Evolutionary conservation across 2,797 vertebrate species (phyloP).

Genomic region (Myotis findleyi): DNA sequence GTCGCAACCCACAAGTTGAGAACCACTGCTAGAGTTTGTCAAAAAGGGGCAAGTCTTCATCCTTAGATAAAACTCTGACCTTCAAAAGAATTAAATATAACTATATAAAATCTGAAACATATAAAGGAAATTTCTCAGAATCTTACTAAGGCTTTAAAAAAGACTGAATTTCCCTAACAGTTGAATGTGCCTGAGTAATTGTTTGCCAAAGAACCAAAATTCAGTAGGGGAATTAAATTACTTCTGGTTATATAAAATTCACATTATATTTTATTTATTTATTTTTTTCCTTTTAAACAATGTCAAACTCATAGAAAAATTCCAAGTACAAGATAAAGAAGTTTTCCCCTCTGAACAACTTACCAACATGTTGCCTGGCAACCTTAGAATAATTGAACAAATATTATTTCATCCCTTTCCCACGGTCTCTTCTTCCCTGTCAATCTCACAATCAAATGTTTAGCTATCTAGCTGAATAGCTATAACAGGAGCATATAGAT

Average conservation of each 20-base stretch:
- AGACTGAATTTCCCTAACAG: neutral
- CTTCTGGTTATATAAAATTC: neutral
- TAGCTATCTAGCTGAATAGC: neutral
- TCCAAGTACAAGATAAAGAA: neutral
- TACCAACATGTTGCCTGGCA: neutral
- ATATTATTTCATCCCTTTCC: neutral
- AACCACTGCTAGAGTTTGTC: neutral
- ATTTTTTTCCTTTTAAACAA: conserved; percentile 21
- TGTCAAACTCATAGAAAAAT: conserved; percentile 38
- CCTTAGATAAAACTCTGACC: conserved; percentile 35
- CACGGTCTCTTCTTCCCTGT: neutral
- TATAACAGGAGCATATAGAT: neutral
- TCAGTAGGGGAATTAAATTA: neutral
- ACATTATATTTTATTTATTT: conserved; percentile 9
- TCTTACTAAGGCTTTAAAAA: neutral
- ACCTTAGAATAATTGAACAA: neutral
- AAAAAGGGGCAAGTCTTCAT: conserved; percentile 13
- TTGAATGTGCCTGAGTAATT: neutral
- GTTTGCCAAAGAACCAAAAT: conserved; percentile 26
- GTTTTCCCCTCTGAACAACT: neutral
- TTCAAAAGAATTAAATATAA: conserved; percentile 52
- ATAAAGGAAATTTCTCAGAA: neutral
- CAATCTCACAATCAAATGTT: neutral
- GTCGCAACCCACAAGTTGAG: too few species aligned
- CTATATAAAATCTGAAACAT: conserved; percentile 28